These are phyloP conservation scores for Agapostemon virescens DNA, from an alignment of 2,888 invertebrate genomes.

Conservation along the genomic window DNA sequence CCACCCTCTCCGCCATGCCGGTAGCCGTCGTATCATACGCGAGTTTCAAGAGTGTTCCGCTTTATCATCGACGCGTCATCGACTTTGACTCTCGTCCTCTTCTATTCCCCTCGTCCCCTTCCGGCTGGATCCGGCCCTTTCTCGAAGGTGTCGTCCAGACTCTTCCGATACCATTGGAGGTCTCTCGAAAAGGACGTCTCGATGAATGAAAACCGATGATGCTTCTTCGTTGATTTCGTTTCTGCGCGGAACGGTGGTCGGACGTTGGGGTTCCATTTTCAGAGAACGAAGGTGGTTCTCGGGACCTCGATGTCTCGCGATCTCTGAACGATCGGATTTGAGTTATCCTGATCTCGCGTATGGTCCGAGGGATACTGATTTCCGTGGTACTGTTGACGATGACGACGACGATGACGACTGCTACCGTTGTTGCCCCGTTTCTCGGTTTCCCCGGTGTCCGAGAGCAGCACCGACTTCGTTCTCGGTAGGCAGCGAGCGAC, in stretches of 20 bases:
- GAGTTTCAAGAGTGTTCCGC: neutral
- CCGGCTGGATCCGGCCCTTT: neutral
- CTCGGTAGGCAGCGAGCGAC: conserved; percentile 52
- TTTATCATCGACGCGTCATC: neutral
- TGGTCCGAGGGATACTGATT: neutral
- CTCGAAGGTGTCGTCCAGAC: neutral
- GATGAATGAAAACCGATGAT: neutral
- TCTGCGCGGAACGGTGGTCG: neutral
- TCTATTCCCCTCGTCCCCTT: neutral
- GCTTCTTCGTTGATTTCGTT: neutral
- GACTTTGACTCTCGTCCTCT: neutral
- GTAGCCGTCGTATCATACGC: conserved; percentile 20
- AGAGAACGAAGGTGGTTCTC: too few species aligned
- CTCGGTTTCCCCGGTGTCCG: conserved; percentile 20
- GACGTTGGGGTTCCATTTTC: too few species aligned
- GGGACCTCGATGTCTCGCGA: too few species aligned
- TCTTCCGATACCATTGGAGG: neutral
- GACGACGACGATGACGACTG: too few species aligned
- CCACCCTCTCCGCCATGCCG: conserved; percentile 56
- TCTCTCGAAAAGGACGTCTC: neutral
- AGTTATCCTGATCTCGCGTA: neutral
- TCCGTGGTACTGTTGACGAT: neutral
- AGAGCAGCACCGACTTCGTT: conserved; percentile 35
- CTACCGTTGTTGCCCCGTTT: too few species aligned
- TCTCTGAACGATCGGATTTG: neutral